Conservation (phyloP, 2,113 vertebrate genomes). For the Caracal caracal region DNA sequence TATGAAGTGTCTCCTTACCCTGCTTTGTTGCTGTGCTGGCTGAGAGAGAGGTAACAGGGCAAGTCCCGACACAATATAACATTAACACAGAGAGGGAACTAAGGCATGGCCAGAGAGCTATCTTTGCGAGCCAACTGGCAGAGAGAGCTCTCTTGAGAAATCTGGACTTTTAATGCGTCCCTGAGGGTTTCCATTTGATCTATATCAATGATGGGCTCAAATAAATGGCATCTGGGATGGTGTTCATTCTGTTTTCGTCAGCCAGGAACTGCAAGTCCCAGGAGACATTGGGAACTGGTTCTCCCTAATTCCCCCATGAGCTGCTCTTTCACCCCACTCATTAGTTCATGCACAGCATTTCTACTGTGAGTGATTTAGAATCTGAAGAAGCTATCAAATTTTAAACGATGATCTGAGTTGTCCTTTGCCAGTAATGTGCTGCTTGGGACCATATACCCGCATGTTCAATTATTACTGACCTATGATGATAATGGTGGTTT, state of each 20-base stretch:
- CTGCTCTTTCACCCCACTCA: background rate
- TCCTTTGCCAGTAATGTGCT: slow-evolving; percentile 11
- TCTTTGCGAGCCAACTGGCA: slow-evolving; percentile 42
- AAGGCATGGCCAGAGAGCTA: background rate
- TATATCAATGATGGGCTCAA: slow-evolving; percentile 36
- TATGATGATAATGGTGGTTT: background rate
- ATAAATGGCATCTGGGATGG: slow-evolving; percentile 40
- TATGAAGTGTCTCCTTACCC: background rate
- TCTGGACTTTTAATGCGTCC: slow-evolving; percentile 12
- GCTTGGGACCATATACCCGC: background rate
- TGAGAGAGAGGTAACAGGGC: background rate
- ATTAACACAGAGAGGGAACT: background rate
- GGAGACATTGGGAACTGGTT: background rate
- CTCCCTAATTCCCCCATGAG: background rate
- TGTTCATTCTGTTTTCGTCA: slow-evolving; percentile 23
- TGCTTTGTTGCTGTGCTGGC: background rate
- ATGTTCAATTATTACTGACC: slow-evolving; percentile 33
- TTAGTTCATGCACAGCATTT: background rate
- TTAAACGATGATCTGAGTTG: background rate
- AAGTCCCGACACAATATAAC: background rate
- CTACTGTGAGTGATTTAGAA: background rate
- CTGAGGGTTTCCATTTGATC: slow-evolving; percentile 51
- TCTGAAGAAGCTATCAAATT: background rate
- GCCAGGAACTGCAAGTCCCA: slow-evolving; percentile 15
- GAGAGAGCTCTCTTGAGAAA: slow-evolving; percentile 17